These are phyloP conservation scores for Perodicticus potto DNA, from an alignment of 2,797 vertebrate genomes.

Conservation along the genomic window DNA sequence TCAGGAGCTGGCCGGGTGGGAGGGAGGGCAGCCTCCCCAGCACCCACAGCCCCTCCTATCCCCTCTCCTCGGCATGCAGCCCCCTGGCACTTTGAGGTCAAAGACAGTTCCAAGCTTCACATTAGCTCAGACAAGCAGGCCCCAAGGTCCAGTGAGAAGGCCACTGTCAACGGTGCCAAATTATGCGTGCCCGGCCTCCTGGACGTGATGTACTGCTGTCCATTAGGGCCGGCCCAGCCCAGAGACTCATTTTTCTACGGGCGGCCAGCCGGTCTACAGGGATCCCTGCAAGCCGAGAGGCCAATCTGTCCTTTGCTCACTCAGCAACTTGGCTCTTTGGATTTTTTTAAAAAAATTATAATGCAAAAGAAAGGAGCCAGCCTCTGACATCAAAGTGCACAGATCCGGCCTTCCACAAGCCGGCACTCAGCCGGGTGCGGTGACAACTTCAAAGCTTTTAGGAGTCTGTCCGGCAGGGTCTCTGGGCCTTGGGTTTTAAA, in stretches of 20 bases:
- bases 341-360: slow-evolving; percentile 77
- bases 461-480: not conserved
- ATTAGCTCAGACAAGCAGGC: slow-evolving; percentile 81
- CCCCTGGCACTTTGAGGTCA: slow-evolving; percentile 72
- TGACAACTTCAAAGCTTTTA: slow-evolving; percentile 15
- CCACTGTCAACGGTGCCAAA: slow-evolving; percentile 86
- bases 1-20: not conserved
- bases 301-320: slow-evolving; percentile 78
- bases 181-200: slow-evolving; percentile 85
- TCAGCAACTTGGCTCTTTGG: slow-evolving; percentile 84
- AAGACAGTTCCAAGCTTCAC: slow-evolving; percentile 82
- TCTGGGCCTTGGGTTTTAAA: not conserved
- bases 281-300: slow-evolving; percentile 79
- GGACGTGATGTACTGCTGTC: slow-evolving; percentile 85
- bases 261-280: slow-evolving; percentile 77
- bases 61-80: not conserved
- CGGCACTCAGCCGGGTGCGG: not conserved
- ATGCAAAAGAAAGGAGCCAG: slow-evolving; percentile 60
- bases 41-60: not conserved
- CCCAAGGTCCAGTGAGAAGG: slow-evolving; percentile 72
- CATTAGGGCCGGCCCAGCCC: slow-evolving; percentile 82
- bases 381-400: slow-evolving; percentile 59
- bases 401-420: slow-evolving; percentile 48
- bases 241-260: slow-evolving; percentile 86
- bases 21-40: not conserved